These are phyloP conservation scores for Teleiodes luculella DNA, from an alignment of 2,888 invertebrate species.

Conservation along the genomic window DNA sequence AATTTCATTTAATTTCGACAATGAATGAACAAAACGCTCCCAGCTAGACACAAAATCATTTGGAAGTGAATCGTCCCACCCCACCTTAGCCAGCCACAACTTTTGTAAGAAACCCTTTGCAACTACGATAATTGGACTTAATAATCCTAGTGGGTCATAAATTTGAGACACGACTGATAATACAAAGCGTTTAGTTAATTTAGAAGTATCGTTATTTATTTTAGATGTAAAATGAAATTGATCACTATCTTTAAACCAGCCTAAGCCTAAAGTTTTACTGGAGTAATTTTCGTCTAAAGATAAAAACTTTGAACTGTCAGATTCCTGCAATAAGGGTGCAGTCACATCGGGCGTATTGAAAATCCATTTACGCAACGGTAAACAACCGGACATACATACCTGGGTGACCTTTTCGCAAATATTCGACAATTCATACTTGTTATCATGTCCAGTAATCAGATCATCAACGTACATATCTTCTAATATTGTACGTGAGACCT, in stretches of 20 bases:
- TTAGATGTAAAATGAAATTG: constrained; percentile 14
- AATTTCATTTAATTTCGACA: not conserved
- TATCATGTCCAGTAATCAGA: constrained; percentile 26
- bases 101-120: constrained; percentile 22
- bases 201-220: not conserved
- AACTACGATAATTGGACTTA: constrained; percentile 15
- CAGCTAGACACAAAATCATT: not conserved
- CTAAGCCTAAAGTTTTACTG: constrained; percentile 22
- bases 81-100: constrained; percentile 18
- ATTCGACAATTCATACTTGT: constrained; percentile 3
- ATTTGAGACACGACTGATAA: constrained; percentile 19
- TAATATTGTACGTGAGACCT: constrained; percentile 21
- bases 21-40: not conserved
- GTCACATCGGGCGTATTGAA: constrained; percentile 17
- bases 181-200: constrained; percentile 10
- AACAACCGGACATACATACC: constrained; percentile 14
- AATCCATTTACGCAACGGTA: constrained; percentile 18
- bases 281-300: constrained; percentile 13
- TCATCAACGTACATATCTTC: constrained; percentile 30
- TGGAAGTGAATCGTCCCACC: constrained; percentile 18
- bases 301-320: not conserved
- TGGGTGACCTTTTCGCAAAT: constrained; percentile 6
- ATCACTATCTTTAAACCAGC: constrained; percentile 18
- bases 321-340: not conserved
- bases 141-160: constrained; percentile 22